Base-by-base conservation (phyloP, 2,113 vertebrate genomes). In the Pteronura brasiliensis region DNA sequence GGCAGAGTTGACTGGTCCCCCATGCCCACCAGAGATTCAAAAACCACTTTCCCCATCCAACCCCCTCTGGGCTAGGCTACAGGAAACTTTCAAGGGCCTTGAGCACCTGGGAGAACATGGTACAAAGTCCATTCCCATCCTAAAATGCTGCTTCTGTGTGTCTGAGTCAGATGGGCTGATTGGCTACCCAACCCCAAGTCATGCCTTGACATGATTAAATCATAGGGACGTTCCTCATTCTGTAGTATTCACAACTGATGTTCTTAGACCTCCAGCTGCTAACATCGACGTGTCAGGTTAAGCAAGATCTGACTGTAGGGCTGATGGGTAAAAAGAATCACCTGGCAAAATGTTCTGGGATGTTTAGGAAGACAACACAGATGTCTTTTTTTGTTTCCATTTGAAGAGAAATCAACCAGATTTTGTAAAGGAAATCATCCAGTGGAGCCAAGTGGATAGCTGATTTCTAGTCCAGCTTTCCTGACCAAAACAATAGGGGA, bases 1-100 rank as follows among this genome's bases (percentile, higher is more conserved):
- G 29, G 18, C 61, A 36, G n/a, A 52, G 1, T 1, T 15, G 18
- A 14, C 25, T 7, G 42, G 27, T 14, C 29, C 3, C 10, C 10
- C 12, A 2, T 9, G 23, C 49, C 7, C 15, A 1, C 7, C 57
- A 29, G 42, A 76, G 1, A 8, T 4, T 23, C 1, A 15, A 9
- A 34, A 13, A 29, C n/a, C 11, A 1, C 52, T 34, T 17, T 44
- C 20, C 23, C 9, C 1, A 1, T 12, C 27, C 0, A 0, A 6
- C 17, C 76, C 23, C 27, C 27, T 5, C 9, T 3, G 34, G 1
- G 2, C 77, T 27, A 15, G 23, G 14, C 6, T 21, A 20, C 4
- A 5, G 1, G 49, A 34, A 27, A 42, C n/a, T 42, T 36, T 49
- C 79, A 27, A 13, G 44, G 81, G 20, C 44, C 79, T 44, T 61